phyloP scores from a whole-genome alignment of 1,140 invertebrate species.

The Drosophila pallidifrons region DNA sequence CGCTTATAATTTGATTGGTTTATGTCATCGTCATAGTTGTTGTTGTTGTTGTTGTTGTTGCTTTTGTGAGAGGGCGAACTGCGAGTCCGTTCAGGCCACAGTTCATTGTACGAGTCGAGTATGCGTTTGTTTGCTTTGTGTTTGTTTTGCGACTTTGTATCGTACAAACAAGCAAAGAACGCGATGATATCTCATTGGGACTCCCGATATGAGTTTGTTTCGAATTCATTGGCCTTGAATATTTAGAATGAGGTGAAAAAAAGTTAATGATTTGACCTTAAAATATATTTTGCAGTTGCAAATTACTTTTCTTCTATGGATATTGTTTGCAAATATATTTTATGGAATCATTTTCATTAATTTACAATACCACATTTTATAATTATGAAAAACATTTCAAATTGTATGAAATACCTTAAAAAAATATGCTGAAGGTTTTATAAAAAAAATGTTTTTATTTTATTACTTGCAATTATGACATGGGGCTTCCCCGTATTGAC shows the following conservation, averaged over 20 bases:
- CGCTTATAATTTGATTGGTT: slow-evolving; percentile 44
- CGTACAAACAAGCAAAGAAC: not conserved
- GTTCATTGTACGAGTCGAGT: slow-evolving; percentile 40
- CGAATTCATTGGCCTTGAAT: slow-evolving; percentile 16
- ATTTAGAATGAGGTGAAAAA: not conserved
- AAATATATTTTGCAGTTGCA: too few relatives aligned
- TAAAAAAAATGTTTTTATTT: too few relatives aligned
- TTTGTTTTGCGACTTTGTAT: slow-evolving; percentile 12
- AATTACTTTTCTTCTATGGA: too few relatives aligned
- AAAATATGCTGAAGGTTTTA: too few relatives aligned
- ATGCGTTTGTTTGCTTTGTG: slow-evolving; percentile 40
- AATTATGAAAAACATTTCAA: too few relatives aligned
- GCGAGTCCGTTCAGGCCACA: slow-evolving; percentile 32
- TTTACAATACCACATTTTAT: too few relatives aligned
- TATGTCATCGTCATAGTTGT: slow-evolving; percentile 18
- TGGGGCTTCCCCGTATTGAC: too few relatives aligned
- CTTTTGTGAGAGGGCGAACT: slow-evolving; percentile 33
- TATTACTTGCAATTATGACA: not conserved
- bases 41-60: slow-evolving; percentile 21
- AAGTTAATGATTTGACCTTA: too few relatives aligned
- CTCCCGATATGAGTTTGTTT: not conserved
- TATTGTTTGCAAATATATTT: too few relatives aligned
- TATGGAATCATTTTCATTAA: too few relatives aligned
- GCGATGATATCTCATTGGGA: not conserved
- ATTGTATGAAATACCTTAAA: too few relatives aligned